Percentiles rank a stretch among this genome's conserved stretches.
These are phyloP conservation scores for Xylota segnis DNA, from an alignment of 2,888 invertebrate species.

Conservation along the genomic window DNA sequence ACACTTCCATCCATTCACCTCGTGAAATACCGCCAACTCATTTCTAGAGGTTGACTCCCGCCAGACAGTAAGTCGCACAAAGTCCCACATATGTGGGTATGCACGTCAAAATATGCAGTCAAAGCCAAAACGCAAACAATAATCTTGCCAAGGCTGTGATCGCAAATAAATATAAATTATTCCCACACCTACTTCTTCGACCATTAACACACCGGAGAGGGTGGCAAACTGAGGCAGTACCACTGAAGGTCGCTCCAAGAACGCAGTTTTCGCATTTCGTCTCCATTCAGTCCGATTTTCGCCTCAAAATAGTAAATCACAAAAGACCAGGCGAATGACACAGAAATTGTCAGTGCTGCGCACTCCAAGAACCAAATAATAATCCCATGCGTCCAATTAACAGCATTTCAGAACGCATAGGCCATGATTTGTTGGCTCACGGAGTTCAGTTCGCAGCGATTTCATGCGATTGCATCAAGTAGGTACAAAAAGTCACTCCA, in stretches of 20 bases:
- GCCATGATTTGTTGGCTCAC: constrained; percentile 26
- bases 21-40: too few relatives aligned
- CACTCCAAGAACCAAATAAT: constrained; percentile 7
- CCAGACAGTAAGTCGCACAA: too few relatives aligned
- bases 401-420: constrained; percentile 36
- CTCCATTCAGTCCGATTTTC: constrained; percentile 13
- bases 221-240: background rate
- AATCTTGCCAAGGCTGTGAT: too few relatives aligned
- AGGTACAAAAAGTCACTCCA: constrained; percentile 28
- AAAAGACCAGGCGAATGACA: constrained; percentile 39
- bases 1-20: too few relatives aligned
- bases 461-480: background rate
- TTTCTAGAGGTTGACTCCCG: too few relatives aligned
- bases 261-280: constrained; percentile 8
- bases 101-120: too few relatives aligned
- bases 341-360: constrained; percentile 7
- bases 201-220: background rate
- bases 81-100: too few relatives aligned
- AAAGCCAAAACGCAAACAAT: too few relatives aligned
- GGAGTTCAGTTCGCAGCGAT: constrained; percentile 7
- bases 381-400: constrained; percentile 39
- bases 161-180: background rate
- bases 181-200: background rate
- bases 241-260: constrained; percentile 4
- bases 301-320: constrained; percentile 29